phyloP scores from a whole-genome alignment of 2,888 invertebrate species.

The Drosophila paranaensis region DNA sequence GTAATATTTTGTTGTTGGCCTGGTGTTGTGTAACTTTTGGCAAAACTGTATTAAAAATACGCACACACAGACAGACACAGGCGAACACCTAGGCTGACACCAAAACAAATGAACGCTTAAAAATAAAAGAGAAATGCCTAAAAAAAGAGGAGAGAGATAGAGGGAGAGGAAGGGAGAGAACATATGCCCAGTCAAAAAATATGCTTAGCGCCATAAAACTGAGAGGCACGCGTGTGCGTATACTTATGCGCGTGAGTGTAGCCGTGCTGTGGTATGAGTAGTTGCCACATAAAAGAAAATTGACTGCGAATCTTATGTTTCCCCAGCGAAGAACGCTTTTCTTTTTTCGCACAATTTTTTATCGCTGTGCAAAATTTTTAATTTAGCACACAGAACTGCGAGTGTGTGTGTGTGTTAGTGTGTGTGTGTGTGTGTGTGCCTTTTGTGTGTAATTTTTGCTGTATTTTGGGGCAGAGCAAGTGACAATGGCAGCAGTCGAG shows the following conservation, averaged over 20 bases:
- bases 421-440: neutral
- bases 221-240: slow-evolving; percentile 23
- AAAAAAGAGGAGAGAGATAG: neutral
- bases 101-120: slow-evolving; percentile 20
- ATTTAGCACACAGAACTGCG: slow-evolving; percentile 39
- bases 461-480: slow-evolving; percentile 36
- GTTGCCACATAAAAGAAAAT: slow-evolving; percentile 72
- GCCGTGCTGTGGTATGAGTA: slow-evolving; percentile 12
- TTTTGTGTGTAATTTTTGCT: slow-evolving; percentile 30
- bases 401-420: slow-evolving; percentile 20
- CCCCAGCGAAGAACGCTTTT: slow-evolving; percentile 36
- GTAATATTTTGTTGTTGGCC: slow-evolving; percentile 56
- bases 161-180: neutral
- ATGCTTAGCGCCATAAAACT: slow-evolving; percentile 63
- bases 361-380: slow-evolving; percentile 58
- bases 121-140: slow-evolving; percentile 7
- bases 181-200: slow-evolving; percentile 53
- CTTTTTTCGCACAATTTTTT: slow-evolving; percentile 33
- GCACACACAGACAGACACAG: slow-evolving; percentile 15
- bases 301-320: slow-evolving; percentile 75
- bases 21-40: slow-evolving; percentile 38
- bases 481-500: slow-evolving; percentile 47
- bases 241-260: slow-evolving; percentile 17
- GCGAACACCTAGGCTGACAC: slow-evolving; percentile 27
- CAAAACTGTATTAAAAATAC: slow-evolving; percentile 68